These are phyloP conservation scores for Chymomyza procnemis DNA, from an alignment of 2,888 invertebrate species.

Conservation along the genomic window DNA sequence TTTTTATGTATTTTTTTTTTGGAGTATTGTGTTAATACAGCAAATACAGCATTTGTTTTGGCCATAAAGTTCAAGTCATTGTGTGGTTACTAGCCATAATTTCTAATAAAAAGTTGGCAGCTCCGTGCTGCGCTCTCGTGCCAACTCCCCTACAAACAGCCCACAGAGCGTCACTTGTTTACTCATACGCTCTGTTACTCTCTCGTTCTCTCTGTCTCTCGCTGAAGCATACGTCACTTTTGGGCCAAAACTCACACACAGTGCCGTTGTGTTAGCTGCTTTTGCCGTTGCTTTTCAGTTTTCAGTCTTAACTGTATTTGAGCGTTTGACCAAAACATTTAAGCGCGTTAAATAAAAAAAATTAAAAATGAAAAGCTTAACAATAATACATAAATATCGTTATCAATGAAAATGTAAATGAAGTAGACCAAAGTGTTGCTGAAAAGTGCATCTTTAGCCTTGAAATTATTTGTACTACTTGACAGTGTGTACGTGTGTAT, in stretches of 20 bases:
- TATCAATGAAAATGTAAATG: slow-evolving; percentile 43
- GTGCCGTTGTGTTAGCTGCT: slow-evolving; percentile 6
- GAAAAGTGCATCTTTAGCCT: slow-evolving; percentile 44
- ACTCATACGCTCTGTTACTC: too few species aligned
- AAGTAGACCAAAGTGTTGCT: slow-evolving; percentile 38
- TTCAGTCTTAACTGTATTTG: slow-evolving; percentile 60
- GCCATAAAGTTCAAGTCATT: background rate
- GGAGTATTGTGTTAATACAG: background rate
- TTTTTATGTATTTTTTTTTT: background rate
- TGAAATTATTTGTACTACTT: slow-evolving; percentile 53
- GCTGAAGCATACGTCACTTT: slow-evolving; percentile 49
- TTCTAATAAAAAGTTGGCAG: background rate
- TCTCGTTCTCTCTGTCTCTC: too few species aligned
- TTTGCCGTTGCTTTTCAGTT: slow-evolving; percentile 17
- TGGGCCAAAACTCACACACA: slow-evolving; percentile 58
- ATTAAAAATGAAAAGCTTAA: slow-evolving; percentile 30
- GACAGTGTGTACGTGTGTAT: background rate
- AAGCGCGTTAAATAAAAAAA: slow-evolving; percentile 45
- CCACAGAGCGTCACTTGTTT: slow-evolving; percentile 41
- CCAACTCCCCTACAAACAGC: slow-evolving; percentile 18
- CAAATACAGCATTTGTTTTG: background rate
- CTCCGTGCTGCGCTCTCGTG: background rate
- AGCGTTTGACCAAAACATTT: slow-evolving; percentile 29
- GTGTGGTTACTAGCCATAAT: background rate
- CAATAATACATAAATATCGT: slow-evolving; percentile 36